Evolutionary conservation across 2,888 invertebrate species (phyloP).

Genomic region (Aspidiotus destructor): DNA sequence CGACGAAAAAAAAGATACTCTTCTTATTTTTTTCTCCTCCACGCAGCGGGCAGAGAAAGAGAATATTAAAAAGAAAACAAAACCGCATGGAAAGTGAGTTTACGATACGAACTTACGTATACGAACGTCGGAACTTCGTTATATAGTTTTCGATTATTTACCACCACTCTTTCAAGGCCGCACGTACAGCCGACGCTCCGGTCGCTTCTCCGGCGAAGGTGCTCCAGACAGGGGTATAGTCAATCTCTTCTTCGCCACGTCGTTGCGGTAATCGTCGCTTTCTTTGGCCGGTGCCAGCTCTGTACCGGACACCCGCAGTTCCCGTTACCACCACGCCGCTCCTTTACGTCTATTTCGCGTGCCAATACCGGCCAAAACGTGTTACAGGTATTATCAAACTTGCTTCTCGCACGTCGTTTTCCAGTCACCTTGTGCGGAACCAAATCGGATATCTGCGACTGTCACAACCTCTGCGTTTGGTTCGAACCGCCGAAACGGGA

Average conservation of each 20-base stretch:
- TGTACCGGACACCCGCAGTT: not conserved
- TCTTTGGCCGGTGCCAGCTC: not conserved
- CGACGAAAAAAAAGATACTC: not conserved
- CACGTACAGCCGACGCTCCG: conserved; percentile 3
- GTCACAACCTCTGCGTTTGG: not conserved
- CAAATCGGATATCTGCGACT: not conserved
- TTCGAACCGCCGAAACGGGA: not conserved
- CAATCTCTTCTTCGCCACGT: not conserved
- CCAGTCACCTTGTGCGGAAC: conserved; percentile 2
- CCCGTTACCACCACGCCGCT: not conserved
- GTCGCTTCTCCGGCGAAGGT: not conserved
- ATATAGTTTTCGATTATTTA: conserved; percentile 20
- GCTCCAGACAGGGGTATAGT: not conserved
- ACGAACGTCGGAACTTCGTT: conserved; percentile 3
- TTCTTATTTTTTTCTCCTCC: not conserved
- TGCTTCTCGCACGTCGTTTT: not conserved
- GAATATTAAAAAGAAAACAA: not conserved
- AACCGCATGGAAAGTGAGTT: conserved; percentile 14
- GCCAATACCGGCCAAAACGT: not conserved
- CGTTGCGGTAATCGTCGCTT: conserved; percentile 1
- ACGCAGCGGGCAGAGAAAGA: not conserved
- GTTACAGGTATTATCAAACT: not conserved
- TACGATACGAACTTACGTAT: conserved; percentile 3
- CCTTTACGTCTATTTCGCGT: not conserved
- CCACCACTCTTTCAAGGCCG: conserved; percentile 15